Conservation (phyloP, 2,888 invertebrate genomes). For the Cheiracanthium punctorium region DNA sequence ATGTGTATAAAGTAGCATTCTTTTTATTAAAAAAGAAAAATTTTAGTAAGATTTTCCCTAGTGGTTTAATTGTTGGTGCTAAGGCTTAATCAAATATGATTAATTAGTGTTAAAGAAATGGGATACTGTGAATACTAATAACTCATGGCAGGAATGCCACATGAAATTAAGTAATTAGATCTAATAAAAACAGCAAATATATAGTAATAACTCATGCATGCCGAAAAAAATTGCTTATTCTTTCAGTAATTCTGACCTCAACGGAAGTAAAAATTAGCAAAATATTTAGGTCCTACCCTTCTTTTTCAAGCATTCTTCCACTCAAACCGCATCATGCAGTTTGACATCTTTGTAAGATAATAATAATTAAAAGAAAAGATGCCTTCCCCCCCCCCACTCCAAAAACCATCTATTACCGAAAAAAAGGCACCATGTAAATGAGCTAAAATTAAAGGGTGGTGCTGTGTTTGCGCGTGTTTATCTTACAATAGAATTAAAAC, state of each 20-base stretch:
- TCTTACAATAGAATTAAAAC: slow-evolving; percentile 34
- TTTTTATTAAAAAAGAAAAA: too few relatives aligned
- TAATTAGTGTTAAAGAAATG: too few relatives aligned
- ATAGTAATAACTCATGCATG: too few relatives aligned
- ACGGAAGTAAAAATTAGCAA: slow-evolving; percentile 12
- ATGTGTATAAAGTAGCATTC: too few relatives aligned
- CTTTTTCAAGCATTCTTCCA: not conserved
- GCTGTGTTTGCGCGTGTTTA: slow-evolving; percentile 21
- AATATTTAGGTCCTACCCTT: not conserved
- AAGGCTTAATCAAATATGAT: too few relatives aligned
- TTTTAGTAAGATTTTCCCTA: too few relatives aligned
- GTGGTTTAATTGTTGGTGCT: too few relatives aligned
- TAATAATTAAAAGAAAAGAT: not conserved
- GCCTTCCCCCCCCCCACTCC: not conserved
- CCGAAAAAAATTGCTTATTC: not conserved
- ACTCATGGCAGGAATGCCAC: too few relatives aligned
- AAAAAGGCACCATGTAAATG: slow-evolving; percentile 30
- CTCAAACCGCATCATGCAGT: not conserved
- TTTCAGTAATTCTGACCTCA: not conserved
- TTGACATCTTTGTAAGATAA: slow-evolving; percentile 8
- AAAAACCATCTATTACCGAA: slow-evolving; percentile 18
- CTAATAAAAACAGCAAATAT: too few relatives aligned
- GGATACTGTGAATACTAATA: too few relatives aligned
- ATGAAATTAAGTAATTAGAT: too few relatives aligned
- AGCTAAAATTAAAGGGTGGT: slow-evolving; percentile 55